These are phyloP conservation scores for Alloscopus bannaensis DNA, from an alignment of 2,888 invertebrate species.

Conservation along the genomic window DNA sequence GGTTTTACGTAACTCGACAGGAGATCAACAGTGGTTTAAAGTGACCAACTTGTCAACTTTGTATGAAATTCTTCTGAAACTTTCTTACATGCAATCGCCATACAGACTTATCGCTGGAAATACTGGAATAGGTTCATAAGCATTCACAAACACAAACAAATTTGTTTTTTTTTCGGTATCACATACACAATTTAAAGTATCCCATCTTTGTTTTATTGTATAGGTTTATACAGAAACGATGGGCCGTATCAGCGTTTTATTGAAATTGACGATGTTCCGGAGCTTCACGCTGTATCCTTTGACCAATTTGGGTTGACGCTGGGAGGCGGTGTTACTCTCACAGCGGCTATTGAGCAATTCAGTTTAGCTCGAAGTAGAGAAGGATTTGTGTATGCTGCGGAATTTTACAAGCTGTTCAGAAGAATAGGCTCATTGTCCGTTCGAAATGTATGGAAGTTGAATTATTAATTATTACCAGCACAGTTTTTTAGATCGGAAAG, in stretches of 20 bases:
- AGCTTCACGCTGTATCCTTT: constrained; percentile 76
- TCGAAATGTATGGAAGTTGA: constrained; percentile 81
- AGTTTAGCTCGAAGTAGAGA: constrained; percentile 35
- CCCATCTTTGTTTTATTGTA: no score
- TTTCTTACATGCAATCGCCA: constrained; percentile 42
- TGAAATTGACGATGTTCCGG: constrained; percentile 80
- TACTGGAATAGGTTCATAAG: constrained; percentile 82
- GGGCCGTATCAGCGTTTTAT: constrained; percentile 78
- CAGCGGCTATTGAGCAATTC: constrained; percentile 78
- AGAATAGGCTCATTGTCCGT: constrained; percentile 83
- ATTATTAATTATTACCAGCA: not conserved
- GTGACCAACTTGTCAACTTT: constrained; percentile 48
- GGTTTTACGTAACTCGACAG: not conserved
- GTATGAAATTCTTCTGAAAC: constrained; percentile 44
- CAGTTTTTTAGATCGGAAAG: not conserved
- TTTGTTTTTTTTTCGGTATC: not conserved
- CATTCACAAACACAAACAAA: not conserved
- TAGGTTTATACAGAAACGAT: constrained; percentile 68
- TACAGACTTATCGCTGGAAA: constrained; percentile 85
- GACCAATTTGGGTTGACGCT: constrained; percentile 76
- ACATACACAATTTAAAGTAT: no score
- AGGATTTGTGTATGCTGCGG: constrained; percentile 80
- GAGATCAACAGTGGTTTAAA: constrained; percentile 69
- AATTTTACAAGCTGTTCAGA: constrained; percentile 81
- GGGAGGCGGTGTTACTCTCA: constrained; percentile 80